Conservation (phyloP, 2,113 vertebrate genomes). For the Rhynchomys soricoides region DNA sequence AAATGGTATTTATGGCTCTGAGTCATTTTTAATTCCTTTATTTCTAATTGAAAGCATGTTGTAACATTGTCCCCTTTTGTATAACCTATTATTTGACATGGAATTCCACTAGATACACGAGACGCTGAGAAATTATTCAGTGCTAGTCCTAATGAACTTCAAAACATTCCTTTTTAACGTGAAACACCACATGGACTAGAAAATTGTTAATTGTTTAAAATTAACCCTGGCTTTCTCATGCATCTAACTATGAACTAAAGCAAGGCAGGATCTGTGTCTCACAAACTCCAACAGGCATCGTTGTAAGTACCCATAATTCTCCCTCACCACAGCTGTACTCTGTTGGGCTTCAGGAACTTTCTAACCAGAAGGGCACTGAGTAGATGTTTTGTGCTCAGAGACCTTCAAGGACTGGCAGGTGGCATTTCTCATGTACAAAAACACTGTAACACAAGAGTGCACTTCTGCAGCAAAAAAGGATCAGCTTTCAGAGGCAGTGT, state of each 20-base stretch:
- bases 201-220: background rate
- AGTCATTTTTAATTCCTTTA: slow-evolving; percentile 10
- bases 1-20: slow-evolving; percentile 3
- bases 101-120: background rate
- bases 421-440: slow-evolving; percentile 69
- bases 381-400: slow-evolving; percentile 32
- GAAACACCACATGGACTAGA: background rate
- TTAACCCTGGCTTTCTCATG: background rate
- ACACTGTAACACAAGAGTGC: slow-evolving; percentile 64
- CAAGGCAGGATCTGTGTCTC: background rate
- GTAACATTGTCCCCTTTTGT: background rate
- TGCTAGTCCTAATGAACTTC: background rate
- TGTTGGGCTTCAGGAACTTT: background rate
- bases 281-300: background rate
- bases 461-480: slow-evolving; percentile 55
- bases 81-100: background rate
- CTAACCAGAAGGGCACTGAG: slow-evolving; percentile 56
- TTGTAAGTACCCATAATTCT: background rate
- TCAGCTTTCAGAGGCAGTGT: slow-evolving; percentile 55
- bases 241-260: background rate
- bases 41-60: background rate
- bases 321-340: background rate
- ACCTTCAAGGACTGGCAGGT: slow-evolving; percentile 69
- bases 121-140: background rate
- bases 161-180: slow-evolving; percentile 27